Evolutionary conservation across 2,888 invertebrate species (phyloP).

Genomic region (Drosophila longiperda): DNA sequence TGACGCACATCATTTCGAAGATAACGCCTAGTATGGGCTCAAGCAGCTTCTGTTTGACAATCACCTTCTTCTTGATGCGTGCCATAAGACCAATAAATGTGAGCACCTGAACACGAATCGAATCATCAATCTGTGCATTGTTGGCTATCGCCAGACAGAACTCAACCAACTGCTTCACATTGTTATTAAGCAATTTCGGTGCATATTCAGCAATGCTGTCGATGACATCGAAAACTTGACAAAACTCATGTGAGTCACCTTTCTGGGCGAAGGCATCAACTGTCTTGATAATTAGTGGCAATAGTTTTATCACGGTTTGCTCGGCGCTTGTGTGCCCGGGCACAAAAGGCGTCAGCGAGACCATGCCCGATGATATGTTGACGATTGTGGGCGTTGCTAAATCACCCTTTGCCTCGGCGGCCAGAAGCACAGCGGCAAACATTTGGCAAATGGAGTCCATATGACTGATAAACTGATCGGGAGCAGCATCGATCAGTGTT

Average conservation of each 20-base stretch:
- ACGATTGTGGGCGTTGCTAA: conserved; percentile 83
- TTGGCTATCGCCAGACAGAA: conserved; percentile 89
- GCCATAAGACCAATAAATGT: conserved; percentile 89
- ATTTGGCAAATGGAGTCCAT: conserved; percentile 87
- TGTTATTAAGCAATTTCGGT: conserved; percentile 85
- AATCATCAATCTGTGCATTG: conserved; percentile 87
- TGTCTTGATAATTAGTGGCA: conserved; percentile 88
- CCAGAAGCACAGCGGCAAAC: conserved; percentile 83
- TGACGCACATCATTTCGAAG: conserved; percentile 89
- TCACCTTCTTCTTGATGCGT: conserved; percentile 89
- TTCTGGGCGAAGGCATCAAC: conserved; percentile 87
- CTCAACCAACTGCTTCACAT: conserved; percentile 88
- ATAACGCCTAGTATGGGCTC: conserved; percentile 89
- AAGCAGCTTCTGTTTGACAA: conserved; percentile 89
- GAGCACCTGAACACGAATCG: conserved; percentile 89
- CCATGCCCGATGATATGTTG: conserved; percentile 87
- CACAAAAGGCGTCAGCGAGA: conserved; percentile 88
- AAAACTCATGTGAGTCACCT: conserved; percentile 86
- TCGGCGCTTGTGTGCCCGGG: conserved; percentile 86
- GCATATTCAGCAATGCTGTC: conserved; percentile 83
- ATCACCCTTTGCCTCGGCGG: conserved; percentile 82
- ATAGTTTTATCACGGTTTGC: conserved; percentile 86
- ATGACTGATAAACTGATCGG: conserved; percentile 89
- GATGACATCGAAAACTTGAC: conserved; percentile 83
- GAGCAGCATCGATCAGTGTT: conserved; percentile 89